Percentiles rank a stretch among this genome's conserved stretches.
Conservation (phyloP, 2,797 vertebrate genomes). For the Periparus ater region DNA sequence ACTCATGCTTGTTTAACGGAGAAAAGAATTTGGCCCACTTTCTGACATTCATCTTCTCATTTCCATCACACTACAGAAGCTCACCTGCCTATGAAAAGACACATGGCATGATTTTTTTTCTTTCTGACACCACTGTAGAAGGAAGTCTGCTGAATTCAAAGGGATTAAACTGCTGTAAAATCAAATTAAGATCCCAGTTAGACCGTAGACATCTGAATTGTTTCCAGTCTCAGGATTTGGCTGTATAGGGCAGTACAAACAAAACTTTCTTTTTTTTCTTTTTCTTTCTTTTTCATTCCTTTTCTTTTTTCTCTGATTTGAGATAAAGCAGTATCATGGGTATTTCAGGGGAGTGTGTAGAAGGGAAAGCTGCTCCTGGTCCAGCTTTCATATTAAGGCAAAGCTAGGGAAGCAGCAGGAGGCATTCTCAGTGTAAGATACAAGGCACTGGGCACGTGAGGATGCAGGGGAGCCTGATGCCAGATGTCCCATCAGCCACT, state of each 20-base stretch:
- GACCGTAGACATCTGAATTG: slow-evolving; percentile 55
- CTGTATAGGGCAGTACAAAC: neutral
- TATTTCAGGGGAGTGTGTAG: neutral
- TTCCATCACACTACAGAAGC: slow-evolving; percentile 69
- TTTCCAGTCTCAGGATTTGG: slow-evolving; percentile 55
- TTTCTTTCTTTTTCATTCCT: no score
- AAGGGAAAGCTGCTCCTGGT: neutral
- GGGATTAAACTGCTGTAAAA: slow-evolving; percentile 66
- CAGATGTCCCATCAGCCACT: neutral
- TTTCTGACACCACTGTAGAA: slow-evolving; percentile 54
- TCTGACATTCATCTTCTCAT: slow-evolving; percentile 68
- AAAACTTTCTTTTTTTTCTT: neutral
- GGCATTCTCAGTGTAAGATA: neutral
- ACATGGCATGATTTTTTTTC: slow-evolving; percentile 47
- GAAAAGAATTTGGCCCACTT: slow-evolving; percentile 68
- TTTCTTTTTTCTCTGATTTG: neutral
- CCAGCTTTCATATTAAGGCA: neutral
- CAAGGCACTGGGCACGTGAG: neutral
- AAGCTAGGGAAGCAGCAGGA: neutral
- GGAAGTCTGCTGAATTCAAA: slow-evolving; percentile 55
- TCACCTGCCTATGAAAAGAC: slow-evolving; percentile 66
- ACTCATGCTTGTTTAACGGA: slow-evolving; percentile 48
- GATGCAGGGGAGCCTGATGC: neutral
- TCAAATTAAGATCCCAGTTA: slow-evolving; percentile 59
- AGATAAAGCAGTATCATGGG: neutral